Conservation (phyloP, 2,797 vertebrate species). For the Rhinogobio ventralis region DNA sequence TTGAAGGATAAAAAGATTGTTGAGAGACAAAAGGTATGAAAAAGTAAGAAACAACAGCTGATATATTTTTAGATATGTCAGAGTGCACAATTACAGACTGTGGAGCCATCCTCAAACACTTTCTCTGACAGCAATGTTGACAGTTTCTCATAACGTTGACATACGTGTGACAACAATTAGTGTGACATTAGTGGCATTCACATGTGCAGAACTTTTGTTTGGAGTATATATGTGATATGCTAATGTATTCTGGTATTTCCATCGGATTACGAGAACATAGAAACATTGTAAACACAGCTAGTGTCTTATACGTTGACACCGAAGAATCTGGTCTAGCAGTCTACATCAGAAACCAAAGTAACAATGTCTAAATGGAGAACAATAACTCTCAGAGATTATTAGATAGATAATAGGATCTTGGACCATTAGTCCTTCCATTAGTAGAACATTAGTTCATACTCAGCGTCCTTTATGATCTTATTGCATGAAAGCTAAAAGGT, state of each 20-base stretch:
- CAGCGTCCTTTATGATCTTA: constrained; percentile 23
- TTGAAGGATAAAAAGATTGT: background rate
- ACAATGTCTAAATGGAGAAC: constrained; percentile 6
- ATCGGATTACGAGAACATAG: background rate
- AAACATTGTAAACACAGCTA: background rate
- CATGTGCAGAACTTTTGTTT: background rate
- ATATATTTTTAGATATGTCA: background rate
- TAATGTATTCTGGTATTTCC: background rate
- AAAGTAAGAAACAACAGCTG: background rate
- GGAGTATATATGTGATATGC: background rate
- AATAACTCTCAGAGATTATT: background rate
- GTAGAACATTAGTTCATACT: constrained; percentile 32
- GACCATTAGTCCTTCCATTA: constrained; percentile 29
- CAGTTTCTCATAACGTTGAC: background rate
- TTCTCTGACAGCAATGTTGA: background rate
- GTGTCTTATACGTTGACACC: background rate
- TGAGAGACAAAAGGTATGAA: background rate
- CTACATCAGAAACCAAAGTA: background rate
- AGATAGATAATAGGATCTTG: constrained; percentile 16
- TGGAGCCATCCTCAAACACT: background rate
- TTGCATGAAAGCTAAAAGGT: constrained; percentile 27
- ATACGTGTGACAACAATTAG: background rate
- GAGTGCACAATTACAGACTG: background rate
- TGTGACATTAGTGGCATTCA: background rate
- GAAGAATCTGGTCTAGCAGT: background rate